Conservation (phyloP, 1,140 invertebrate genomes). For the Galendromus occidentalis region DNA sequence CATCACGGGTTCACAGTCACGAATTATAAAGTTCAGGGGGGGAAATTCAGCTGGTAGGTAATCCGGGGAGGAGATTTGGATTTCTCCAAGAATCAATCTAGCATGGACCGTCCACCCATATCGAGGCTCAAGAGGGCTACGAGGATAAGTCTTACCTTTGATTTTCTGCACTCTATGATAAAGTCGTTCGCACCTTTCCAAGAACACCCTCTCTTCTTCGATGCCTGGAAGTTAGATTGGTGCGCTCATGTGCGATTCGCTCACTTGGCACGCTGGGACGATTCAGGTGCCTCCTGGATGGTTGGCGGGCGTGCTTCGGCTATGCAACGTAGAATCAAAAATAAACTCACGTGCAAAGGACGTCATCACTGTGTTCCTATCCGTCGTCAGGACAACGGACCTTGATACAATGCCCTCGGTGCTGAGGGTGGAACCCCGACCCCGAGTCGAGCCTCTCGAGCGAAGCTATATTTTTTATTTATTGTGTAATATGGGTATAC, state of each 20-base stretch:
- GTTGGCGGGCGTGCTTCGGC: not conserved
- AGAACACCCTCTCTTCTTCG: not conserved
- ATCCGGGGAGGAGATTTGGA: not conserved
- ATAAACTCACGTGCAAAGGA: conserved; percentile 3
- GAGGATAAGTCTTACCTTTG: not conserved
- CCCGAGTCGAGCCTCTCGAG: too few relatives aligned
- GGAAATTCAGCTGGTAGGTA: not conserved
- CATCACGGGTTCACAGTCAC: not conserved
- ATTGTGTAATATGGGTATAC: too few relatives aligned
- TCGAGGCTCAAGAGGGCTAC: not conserved
- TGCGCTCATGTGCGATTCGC: too few relatives aligned
- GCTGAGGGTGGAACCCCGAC: too few relatives aligned
- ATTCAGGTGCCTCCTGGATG: not conserved
- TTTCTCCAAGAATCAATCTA: not conserved
- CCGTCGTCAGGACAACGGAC: not conserved
- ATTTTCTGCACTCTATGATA: not conserved
- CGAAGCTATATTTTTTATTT: too few relatives aligned
- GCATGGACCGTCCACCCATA: not conserved
- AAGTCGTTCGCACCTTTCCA: not conserved
- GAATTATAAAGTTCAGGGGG: not conserved
- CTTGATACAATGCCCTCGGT: too few relatives aligned
- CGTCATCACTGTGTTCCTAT: not conserved
- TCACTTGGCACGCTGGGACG: not conserved
- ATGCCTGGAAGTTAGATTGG: not conserved
- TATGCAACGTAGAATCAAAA: not conserved